These are phyloP conservation scores for Sylvia borin DNA, from an alignment of 2,797 vertebrate species.

Conservation along the genomic window DNA sequence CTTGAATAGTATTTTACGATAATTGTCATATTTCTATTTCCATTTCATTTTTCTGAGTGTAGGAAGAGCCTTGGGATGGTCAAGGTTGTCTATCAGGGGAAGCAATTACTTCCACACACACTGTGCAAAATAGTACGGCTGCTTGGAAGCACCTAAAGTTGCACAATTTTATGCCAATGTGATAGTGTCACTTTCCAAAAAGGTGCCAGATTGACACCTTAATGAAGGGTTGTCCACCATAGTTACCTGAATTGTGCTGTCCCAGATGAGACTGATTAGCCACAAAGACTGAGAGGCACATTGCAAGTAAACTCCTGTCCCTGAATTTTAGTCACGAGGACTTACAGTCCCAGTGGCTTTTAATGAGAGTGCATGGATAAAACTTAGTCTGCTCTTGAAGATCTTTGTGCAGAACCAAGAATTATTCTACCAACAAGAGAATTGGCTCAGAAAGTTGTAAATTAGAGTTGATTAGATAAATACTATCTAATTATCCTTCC, in stretches of 20 bases:
- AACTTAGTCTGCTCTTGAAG: not conserved
- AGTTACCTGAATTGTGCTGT: not conserved
- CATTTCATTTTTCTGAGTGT: not conserved
- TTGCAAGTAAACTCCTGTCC: not conserved
- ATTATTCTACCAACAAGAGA: not conserved
- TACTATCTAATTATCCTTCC: not conserved
- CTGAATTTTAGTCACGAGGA: not conserved
- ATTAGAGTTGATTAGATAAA: not conserved
- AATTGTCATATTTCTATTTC: not conserved
- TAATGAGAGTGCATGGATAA: not conserved
- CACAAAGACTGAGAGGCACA: not conserved
- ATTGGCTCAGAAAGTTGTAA: not conserved
- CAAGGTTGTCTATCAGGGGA: not conserved
- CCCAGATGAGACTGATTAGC: slow-evolving; percentile 6
- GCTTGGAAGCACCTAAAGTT: not conserved
- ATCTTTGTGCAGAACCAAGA: not conserved
- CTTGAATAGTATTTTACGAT: not conserved
- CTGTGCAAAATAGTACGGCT: not conserved
- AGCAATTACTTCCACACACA: not conserved
- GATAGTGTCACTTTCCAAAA: not conserved
- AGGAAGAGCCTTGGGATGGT: not conserved
- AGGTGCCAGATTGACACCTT: not conserved
- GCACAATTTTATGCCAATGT: not conserved
- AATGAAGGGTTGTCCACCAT: not conserved
- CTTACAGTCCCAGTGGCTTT: slow-evolving; percentile 24